A percentile compares a stretch with the other conserved stretches of the same genome.
These are phyloP conservation scores for Andrena trimmerana DNA, from an alignment of 2,888 invertebrate species.

Conservation along the genomic window DNA sequence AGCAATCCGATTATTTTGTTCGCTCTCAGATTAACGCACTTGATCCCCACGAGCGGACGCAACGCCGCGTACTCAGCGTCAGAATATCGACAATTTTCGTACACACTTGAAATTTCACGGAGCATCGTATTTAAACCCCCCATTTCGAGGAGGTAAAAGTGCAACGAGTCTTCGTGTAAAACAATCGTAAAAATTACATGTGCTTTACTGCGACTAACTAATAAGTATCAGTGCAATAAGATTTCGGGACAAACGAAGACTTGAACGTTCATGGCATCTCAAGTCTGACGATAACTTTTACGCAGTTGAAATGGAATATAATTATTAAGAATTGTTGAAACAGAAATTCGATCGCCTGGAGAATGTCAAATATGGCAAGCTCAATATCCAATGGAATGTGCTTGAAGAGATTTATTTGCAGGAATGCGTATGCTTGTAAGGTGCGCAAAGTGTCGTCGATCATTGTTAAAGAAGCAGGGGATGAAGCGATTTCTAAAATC, in stretches of 20 bases:
- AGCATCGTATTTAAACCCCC: not conserved
- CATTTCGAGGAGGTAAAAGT: not conserved
- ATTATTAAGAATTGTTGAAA: not conserved
- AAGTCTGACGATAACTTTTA: not conserved
- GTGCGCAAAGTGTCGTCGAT: not conserved
- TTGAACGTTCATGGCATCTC: not conserved
- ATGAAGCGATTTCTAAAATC: not conserved
- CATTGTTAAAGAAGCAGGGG: not conserved
- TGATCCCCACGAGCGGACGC: constrained; percentile 63
- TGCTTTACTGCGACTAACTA: no score
- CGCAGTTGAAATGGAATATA: not conserved
- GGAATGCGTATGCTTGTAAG: not conserved
- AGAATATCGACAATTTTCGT: not conserved
- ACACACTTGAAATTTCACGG: not conserved
- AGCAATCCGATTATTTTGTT: constrained; percentile 61
- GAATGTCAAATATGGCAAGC: not conserved
- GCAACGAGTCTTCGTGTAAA: not conserved
- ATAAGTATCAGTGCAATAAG: no score
- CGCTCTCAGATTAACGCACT: constrained; percentile 69
- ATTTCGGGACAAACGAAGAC: not conserved
- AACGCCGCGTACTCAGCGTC: constrained; percentile 1
- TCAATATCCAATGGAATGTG: not conserved
- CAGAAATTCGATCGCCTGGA: not conserved
- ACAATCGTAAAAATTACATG: no score
- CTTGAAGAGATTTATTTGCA: not conserved